Evolutionary conservation across 2,113 vertebrate species (phyloP).

Genomic region (Glaucomys volans): DNA sequence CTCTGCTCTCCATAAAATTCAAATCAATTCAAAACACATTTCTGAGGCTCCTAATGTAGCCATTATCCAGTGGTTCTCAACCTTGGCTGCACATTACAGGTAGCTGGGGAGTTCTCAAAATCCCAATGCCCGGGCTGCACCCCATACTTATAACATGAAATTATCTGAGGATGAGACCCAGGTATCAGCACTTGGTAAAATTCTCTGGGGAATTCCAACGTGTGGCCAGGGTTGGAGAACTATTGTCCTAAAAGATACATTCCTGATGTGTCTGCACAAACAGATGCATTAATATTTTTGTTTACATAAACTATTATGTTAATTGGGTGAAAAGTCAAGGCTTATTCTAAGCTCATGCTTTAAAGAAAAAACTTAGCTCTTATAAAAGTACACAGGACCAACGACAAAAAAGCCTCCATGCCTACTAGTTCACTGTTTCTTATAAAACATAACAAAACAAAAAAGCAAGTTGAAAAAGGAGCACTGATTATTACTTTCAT

Average conservation of each 20-base stretch:
- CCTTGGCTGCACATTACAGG: slow-evolving; percentile 48
- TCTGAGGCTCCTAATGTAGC: slow-evolving; percentile 52
- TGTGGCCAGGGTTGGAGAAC: neutral
- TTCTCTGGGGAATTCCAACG: neutral
- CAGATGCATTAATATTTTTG: neutral
- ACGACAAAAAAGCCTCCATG: neutral
- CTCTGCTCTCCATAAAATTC: slow-evolving; percentile 59
- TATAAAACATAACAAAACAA: slow-evolving; percentile 4
- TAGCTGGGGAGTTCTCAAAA: slow-evolving; percentile 49
- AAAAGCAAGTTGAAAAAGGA: neutral
- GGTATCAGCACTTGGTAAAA: neutral
- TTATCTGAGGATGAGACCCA: neutral
- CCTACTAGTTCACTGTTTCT: neutral
- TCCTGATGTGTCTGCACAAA: neutral
- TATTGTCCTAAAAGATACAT: neutral
- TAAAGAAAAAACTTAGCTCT: neutral
- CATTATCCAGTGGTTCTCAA: slow-evolving; percentile 43
- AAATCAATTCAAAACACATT: slow-evolving; percentile 72
- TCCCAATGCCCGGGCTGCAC: neutral
- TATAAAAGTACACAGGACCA: neutral
- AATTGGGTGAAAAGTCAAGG: neutral
- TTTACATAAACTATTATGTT: neutral
- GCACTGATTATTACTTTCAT: neutral
- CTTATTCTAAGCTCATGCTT: neutral
- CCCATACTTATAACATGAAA: neutral